These are phyloP conservation scores for Euzophera pinguis DNA, from an alignment of 2,888 invertebrate species.

Conservation along the genomic window DNA sequence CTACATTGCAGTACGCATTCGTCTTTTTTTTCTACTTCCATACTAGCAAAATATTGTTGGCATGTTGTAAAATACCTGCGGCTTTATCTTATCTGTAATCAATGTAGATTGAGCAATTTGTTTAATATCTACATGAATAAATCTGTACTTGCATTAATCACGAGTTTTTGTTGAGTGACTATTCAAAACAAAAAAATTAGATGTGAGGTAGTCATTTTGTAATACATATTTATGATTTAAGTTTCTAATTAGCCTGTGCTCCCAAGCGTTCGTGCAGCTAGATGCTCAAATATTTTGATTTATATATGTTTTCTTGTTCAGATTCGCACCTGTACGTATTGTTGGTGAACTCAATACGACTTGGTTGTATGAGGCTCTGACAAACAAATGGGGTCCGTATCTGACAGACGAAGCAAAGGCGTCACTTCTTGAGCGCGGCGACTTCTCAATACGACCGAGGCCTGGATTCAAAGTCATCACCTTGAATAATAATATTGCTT, in stretches of 20 bases:
- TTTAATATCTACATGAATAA: neutral
- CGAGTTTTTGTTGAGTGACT: neutral
- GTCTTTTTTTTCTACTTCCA: too few relatives aligned
- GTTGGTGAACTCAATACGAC: constrained; percentile 76
- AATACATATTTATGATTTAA: too few relatives aligned
- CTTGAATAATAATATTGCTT: constrained; percentile 90
- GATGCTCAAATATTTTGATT: too few relatives aligned
- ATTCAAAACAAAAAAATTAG: too few relatives aligned
- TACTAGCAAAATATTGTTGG: neutral
- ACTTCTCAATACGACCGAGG: constrained; percentile 84
- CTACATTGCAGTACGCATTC: too few relatives aligned
- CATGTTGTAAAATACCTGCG: neutral
- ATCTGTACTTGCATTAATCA: neutral
- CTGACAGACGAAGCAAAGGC: constrained; percentile 81
- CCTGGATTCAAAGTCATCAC: constrained; percentile 87
- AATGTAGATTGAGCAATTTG: neutral
- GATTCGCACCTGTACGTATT: constrained; percentile 80
- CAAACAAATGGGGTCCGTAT: constrained; percentile 86
- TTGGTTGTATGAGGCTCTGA: constrained; percentile 88
- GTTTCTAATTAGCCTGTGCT: too few relatives aligned
- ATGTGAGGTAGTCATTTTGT: too few relatives aligned
- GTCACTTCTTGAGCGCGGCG: constrained; percentile 85
- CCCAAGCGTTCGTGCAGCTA: too few relatives aligned
- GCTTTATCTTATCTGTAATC: neutral
- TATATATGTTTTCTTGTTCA: constrained; percentile 71